phyloP scores from a whole-genome alignment of 2,113 vertebrate genomes.

The Piliocolobus tephrosceles region DNA sequence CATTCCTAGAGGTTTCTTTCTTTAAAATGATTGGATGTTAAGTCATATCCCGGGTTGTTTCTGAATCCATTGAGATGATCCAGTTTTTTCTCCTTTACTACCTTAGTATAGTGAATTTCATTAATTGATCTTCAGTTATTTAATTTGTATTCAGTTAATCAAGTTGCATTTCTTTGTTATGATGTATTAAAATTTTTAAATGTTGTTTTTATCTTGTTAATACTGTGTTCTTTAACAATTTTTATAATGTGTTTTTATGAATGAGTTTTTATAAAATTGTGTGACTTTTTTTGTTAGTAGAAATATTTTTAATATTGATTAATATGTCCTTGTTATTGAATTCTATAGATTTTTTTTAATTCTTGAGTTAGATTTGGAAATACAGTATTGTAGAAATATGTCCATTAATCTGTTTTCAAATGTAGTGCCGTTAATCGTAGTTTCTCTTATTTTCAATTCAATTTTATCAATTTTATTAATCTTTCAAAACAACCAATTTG shows the following conservation, averaged over 20 bases:
- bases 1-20: not conserved
- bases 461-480: not conserved
- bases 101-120: not conserved
- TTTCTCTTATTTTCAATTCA: not conserved
- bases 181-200: not conserved
- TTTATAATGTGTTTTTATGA: not conserved
- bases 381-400: not conserved
- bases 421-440: not conserved
- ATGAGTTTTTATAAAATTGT: not conserved
- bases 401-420: not conserved
- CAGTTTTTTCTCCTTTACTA: not conserved
- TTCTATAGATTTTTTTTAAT: not conserved
- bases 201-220: not conserved
- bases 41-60: not conserved
- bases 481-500: not conserved
- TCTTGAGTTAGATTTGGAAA: not conserved
- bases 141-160: not conserved
- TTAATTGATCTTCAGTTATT: not conserved
- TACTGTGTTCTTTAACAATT: not conserved
- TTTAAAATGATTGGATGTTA: not conserved
- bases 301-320: not conserved
- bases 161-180: not conserved
- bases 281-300: not conserved
- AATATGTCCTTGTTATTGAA: not conserved
- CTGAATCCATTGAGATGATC: not conserved